Base-by-base conservation (phyloP, 2,797 vertebrate species). In the Helarctos malayanus region DNA sequence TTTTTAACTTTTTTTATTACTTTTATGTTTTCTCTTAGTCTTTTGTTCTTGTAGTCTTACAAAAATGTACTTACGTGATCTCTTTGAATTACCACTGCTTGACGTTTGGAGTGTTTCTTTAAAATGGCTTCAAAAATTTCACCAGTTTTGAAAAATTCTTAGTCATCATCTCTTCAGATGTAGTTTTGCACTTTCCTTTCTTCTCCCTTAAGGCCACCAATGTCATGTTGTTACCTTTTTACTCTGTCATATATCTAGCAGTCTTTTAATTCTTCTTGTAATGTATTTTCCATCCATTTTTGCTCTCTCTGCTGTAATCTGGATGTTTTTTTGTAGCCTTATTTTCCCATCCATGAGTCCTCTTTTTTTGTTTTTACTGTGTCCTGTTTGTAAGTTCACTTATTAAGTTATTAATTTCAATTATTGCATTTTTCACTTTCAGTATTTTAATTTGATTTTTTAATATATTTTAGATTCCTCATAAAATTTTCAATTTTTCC, bases 21-120 rank as follows among this genome's bases (percentile, higher is more conserved):
- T 83, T 94, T 85, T 85, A 65, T 59, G 27, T 91, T 91, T 93
- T 79, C 41, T 84, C 16, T 63, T 63, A 45, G 35, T 71, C 29
- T 56, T 88, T 78, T n/a, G 52, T 84, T 49, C 86, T 68, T 47
- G 21, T 19, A 45, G 8, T 47, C 65, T 69, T 45, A 56, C 6
- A 59, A 10, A 49, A 41, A 59, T 73, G 15, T 49, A 18, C 15
- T 15, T 4, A 19, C 27, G 4, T 18, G 11, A 65, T 54, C 1
- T 63, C 16, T 75, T 25, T 78, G 45, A 19, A 82, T 78, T 93
- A 68, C 7, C 69, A 45, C 45, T 57, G 29, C 25, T 63, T 86
- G 78, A 76, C 4, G 35, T 85, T 69, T 79, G 47, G 23, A 86
- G 1, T 5, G 38, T 23, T 94, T 82, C 21, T 54, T 27, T 49